Conservation (phyloP, 2,113 vertebrate genomes). For the Corythornis vintsioides region DNA sequence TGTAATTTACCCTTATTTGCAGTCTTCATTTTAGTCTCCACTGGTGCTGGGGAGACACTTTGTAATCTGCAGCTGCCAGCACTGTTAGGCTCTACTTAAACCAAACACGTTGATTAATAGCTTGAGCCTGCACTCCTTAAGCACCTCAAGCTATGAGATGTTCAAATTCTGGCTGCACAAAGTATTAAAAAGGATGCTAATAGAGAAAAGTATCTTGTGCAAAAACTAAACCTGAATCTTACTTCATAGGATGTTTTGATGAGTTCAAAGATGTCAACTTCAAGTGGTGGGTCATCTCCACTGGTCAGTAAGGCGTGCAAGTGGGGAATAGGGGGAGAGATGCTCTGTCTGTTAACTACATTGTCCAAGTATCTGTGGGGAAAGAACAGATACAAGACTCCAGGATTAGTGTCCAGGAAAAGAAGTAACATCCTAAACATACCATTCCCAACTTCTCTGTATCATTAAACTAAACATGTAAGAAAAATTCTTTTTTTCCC, state of each 20-base stretch:
- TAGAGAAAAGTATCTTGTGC: background rate
- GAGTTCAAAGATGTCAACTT: constrained; percentile 92
- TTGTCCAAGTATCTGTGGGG: constrained; percentile 91
- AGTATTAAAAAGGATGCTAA: background rate
- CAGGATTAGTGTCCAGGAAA: background rate
- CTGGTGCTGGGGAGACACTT: background rate
- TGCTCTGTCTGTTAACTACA: constrained; percentile 90
- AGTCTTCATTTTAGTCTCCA: background rate
- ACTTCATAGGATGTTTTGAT: constrained; percentile 95
- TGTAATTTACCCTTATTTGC: background rate
- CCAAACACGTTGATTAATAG: background rate
- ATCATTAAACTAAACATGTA: background rate
- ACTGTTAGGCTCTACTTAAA: background rate
- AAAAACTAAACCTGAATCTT: background rate
- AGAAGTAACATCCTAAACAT: background rate
- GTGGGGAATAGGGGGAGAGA: constrained; percentile 89
- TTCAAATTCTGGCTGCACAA: background rate
- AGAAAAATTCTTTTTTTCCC: background rate
- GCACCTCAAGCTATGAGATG: background rate
- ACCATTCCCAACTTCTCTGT: background rate
- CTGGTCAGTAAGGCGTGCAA: constrained; percentile 89
- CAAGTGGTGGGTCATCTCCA: constrained; percentile 85
- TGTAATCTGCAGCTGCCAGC: background rate
- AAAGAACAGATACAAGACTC: background rate
- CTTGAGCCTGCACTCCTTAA: background rate